Evolutionary conservation across 2,113 vertebrate species (phyloP).

Genomic region (Paedocypris sp.): DNA sequence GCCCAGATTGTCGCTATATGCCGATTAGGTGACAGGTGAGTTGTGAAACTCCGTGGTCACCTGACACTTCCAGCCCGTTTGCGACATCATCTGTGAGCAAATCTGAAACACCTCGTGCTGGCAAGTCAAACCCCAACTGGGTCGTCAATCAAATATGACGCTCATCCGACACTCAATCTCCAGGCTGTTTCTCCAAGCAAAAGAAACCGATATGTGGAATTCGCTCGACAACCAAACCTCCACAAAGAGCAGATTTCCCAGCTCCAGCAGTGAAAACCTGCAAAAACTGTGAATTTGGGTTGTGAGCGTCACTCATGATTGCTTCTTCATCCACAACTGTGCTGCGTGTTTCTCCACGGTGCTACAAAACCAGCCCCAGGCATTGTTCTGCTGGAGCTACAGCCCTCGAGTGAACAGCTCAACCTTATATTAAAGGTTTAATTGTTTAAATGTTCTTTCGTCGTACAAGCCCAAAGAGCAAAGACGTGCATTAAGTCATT

Average conservation of each 20-base stretch:
- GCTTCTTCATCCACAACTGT: background rate
- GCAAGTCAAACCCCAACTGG: slow-evolving; percentile 2
- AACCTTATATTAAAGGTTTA: background rate
- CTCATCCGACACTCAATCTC: background rate
- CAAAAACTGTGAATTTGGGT: slow-evolving; percentile 19
- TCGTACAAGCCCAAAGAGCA: background rate
- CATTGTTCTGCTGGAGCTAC: background rate
- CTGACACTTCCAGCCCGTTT: background rate
- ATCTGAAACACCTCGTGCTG: slow-evolving; percentile 7
- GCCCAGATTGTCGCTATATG: background rate
- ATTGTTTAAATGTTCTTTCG: background rate
- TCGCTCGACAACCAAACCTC: slow-evolving; percentile 8
- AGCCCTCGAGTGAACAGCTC: background rate
- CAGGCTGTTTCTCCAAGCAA: background rate
- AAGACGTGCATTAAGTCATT: background rate
- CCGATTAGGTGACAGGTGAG: background rate
- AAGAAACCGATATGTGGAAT: slow-evolving; percentile 3
- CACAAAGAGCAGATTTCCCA: slow-evolving; percentile 18
- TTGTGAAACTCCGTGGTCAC: background rate
- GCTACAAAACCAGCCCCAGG: slow-evolving; percentile 1
- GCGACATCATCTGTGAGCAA: background rate
- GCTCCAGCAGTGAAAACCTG: slow-evolving; percentile 17
- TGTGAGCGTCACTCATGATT: slow-evolving; percentile 1
- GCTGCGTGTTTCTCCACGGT: background rate
- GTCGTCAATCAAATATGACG: slow-evolving; percentile 13